Evolutionary conservation across 2,797 vertebrate genomes (phyloP).

Genomic region (Eleutherodactylus coqui): DNA sequence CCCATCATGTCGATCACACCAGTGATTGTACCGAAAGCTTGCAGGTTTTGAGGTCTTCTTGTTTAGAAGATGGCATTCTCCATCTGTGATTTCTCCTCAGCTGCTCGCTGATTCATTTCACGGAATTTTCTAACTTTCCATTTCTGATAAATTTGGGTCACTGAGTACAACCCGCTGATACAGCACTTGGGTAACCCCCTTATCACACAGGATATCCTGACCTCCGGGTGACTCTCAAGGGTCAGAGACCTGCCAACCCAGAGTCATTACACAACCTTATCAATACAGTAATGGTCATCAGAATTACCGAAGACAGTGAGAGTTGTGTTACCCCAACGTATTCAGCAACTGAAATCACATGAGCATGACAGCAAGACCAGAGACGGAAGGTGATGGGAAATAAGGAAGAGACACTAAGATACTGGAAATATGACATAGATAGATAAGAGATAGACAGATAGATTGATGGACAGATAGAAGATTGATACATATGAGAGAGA

Average conservation of each 20-base stretch:
- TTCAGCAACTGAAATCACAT: background rate
- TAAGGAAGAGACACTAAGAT: background rate
- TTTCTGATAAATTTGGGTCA: slow-evolving; percentile 36
- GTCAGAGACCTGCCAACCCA: background rate
- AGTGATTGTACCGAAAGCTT: no score
- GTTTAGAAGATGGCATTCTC: background rate
- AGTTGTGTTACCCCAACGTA: background rate
- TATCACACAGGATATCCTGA: slow-evolving; percentile 44
- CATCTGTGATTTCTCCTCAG: background rate
- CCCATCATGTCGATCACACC: no score
- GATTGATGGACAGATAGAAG: background rate
- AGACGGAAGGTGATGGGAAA: no score
- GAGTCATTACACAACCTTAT: background rate
- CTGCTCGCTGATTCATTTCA: background rate
- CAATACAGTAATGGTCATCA: background rate
- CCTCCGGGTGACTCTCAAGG: background rate
- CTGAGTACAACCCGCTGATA: background rate
- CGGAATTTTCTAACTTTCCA: slow-evolving; percentile 9
- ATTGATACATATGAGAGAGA: background rate
- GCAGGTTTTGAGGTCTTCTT: no score
- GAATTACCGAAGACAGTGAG: background rate
- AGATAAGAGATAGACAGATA: background rate
- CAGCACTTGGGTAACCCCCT: slow-evolving; percentile 12
- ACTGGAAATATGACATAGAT: no score
- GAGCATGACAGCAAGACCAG: background rate